Percentiles rank a stretch among this genome's conserved stretches.
phyloP scores from a whole-genome alignment of 2,888 invertebrate genomes.

The Pachymerium ferrugineum region DNA sequence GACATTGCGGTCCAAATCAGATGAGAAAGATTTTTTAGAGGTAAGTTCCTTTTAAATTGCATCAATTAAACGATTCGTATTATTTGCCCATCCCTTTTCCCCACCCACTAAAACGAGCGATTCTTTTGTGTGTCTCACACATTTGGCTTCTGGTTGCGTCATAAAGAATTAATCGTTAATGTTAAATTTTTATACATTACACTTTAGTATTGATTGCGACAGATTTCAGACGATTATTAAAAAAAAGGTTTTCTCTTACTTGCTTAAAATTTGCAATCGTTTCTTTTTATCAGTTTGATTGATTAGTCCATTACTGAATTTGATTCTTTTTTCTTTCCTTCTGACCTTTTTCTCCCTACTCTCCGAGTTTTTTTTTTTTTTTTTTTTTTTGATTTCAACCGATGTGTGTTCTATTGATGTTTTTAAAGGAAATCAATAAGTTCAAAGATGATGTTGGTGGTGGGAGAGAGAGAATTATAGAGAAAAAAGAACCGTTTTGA shows the following conservation, averaged over 20 bases:
- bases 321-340: background rate
- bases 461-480: background rate
- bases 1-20: too few relatives aligned
- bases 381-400: background rate
- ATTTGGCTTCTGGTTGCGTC: slow-evolving; percentile 17
- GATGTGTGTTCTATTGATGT: slow-evolving; percentile 20
- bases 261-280: background rate
- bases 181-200: slow-evolving; percentile 25
- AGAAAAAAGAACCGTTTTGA: background rate
- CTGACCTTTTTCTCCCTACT: background rate
- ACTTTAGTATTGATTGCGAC: slow-evolving; percentile 20
- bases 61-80: too few relatives aligned
- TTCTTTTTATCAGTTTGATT: slow-evolving; percentile 20
- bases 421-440: slow-evolving; percentile 20
- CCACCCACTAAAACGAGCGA: too few relatives aligned
- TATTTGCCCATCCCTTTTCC: too few relatives aligned
- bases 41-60: too few relatives aligned
- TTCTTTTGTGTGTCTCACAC: slow-evolving; percentile 10
- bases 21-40: too few relatives aligned
- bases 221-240: slow-evolving; percentile 4
- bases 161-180: slow-evolving; percentile 15
- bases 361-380: background rate
- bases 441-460: background rate
- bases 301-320: slow-evolving; percentile 11
- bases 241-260: background rate